Conservation (phyloP, 2,113 vertebrate species). For the Orthochromis malagaraziensis region DNA sequence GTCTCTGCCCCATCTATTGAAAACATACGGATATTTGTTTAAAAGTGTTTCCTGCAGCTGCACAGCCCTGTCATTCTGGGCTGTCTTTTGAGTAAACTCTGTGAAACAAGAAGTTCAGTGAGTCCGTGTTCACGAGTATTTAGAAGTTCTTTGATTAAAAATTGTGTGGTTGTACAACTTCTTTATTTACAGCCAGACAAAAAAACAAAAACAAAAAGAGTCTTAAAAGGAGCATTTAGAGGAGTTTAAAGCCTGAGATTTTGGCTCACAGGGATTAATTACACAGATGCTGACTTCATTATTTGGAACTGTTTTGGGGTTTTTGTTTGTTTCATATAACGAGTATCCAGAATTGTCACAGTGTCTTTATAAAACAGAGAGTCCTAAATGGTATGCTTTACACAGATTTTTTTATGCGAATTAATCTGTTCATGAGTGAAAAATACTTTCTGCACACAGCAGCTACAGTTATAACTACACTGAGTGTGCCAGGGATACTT, state of each 20-base stretch:
- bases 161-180: fast-evolving
- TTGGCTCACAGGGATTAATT: background rate
- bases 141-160: background rate
- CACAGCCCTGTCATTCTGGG: background rate
- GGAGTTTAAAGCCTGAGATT: background rate
- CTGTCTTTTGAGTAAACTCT: background rate
- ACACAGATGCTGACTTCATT: background rate
- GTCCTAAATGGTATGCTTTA: background rate
- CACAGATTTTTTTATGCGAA: background rate
- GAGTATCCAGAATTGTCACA: background rate
- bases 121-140: background rate
- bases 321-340: background rate
- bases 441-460: background rate
- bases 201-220: background rate
- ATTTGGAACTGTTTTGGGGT: background rate
- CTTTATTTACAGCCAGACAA: background rate
- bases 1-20: background rate
- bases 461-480: background rate
- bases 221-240: background rate
- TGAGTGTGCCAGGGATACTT: background rate
- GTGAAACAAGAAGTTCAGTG: background rate
- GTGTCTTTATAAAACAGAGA: background rate
- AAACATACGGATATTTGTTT: background rate
- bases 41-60: background rate
- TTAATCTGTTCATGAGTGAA: background rate